These are phyloP conservation scores for Oncorhynchus gorbuscha DNA, from an alignment of 2,113 vertebrate genomes.

Conservation along the genomic window DNA sequence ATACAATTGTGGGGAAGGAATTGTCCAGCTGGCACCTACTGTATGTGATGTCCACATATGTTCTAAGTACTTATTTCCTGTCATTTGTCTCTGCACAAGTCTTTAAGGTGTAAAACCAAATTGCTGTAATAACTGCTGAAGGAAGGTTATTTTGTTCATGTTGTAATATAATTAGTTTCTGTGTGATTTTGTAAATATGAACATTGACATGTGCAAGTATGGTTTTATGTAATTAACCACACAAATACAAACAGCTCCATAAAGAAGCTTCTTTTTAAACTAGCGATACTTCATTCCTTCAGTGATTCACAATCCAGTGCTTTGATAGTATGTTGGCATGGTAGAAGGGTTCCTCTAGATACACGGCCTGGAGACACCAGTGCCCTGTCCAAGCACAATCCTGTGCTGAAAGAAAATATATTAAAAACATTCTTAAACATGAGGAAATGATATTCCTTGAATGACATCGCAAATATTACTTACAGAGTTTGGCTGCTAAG, in stretches of 20 bases:
- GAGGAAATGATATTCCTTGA: too few species aligned
- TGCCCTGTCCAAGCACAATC: background rate
- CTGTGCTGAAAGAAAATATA: background rate
- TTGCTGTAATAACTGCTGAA: slow-evolving; percentile 43
- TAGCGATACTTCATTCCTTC: too few species aligned
- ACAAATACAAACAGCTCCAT: slow-evolving; percentile 49
- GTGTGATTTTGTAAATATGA: slow-evolving; percentile 59
- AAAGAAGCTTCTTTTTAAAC: background rate
- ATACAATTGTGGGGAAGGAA: slow-evolving; percentile 21
- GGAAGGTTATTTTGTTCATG: slow-evolving; percentile 37
- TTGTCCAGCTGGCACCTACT: slow-evolving; percentile 34
- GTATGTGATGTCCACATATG: slow-evolving; percentile 35
- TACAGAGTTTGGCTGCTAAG: background rate
- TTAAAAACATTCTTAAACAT: too few species aligned
- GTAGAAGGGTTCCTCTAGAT: too few species aligned
- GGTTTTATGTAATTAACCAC: slow-evolving; percentile 47
- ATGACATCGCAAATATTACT: too few species aligned
- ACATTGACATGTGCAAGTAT: slow-evolving; percentile 58
- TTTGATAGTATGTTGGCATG: too few species aligned
- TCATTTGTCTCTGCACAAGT: slow-evolving; percentile 60
- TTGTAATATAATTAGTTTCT: slow-evolving; percentile 52
- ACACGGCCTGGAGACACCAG: background rate
- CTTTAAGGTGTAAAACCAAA: slow-evolving; percentile 18
- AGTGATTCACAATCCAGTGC: too few species aligned
- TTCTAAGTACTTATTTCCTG: slow-evolving; percentile 55